Conservation (phyloP, 2,797 vertebrate genomes). For the Gymnothorax reevesii region DNA sequence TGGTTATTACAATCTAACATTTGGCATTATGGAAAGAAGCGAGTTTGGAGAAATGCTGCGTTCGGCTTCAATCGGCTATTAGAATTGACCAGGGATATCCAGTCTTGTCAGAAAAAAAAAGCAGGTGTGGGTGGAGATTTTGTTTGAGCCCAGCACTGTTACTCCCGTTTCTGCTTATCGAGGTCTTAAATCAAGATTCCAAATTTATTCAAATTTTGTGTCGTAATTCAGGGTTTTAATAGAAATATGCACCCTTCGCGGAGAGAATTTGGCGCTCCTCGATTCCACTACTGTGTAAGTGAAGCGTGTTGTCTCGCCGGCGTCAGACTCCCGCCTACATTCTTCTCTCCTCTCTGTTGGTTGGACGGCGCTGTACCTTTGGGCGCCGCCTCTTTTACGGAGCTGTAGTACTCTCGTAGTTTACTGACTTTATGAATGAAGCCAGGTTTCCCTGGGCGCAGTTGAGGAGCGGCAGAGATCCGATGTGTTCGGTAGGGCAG, state of each 20-base stretch:
- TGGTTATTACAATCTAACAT: background rate
- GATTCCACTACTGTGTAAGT: background rate
- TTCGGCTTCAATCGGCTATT: background rate
- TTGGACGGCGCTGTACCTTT: slow-evolving; percentile 45
- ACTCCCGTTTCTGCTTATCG: background rate
- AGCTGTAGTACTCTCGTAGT: slow-evolving; percentile 67
- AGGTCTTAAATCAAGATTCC: background rate
- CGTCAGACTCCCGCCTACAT: slow-evolving; percentile 25
- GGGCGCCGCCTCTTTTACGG: slow-evolving; percentile 57
- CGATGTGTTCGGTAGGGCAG: background rate
- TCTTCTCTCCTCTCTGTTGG: slow-evolving; percentile 13
- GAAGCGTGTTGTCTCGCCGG: slow-evolving; percentile 4
- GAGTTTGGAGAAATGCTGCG: background rate
- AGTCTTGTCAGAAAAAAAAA: background rate
- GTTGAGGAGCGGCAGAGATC: background rate
- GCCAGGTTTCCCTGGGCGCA: slow-evolving; percentile 50
- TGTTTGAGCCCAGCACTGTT: background rate
- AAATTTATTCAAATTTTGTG: background rate
- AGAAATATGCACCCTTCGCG: background rate
- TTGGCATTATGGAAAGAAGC: background rate
- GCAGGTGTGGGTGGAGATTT: background rate
- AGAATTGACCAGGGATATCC: background rate
- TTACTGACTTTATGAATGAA: slow-evolving; percentile 73
- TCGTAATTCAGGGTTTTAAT: background rate
- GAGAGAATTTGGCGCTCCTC: background rate